Evolutionary conservation across 2,888 invertebrate species (phyloP), one percentile per base, ranked within the genome.

Genomic region (Chrysolina haemoptera): DNA sequence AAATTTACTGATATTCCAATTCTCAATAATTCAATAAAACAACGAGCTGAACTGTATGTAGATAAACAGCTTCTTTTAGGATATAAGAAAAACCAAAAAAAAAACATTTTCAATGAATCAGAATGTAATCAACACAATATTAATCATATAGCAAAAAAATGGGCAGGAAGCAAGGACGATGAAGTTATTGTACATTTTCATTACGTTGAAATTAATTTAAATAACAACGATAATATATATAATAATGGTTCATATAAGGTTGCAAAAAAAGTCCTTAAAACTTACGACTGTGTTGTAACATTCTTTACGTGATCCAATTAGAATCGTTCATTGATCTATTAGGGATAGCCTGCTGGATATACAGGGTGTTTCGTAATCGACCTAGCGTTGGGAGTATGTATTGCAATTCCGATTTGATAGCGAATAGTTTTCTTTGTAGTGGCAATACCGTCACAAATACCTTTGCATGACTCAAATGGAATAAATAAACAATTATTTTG

Each of bases 151-250:
- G 10, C 10, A 18, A 10, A 20, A 53, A 20, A 4, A 20, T 53
- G 12, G 53, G 12, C 20, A 14, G 53, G 53, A 18, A 53, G 11
- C 53, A 53, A 53, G 53, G 53, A 16, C 53, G 22, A 53, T 53
- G 20, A 53, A 53, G 10, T 53, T 53, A 53, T 11, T 12, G 20
- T 20, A 53, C 20, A 53, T 53, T 53, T 53, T 53, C 53, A 53
- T 53, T 53, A 53, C 16, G 20, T 53, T 53, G 18, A 53, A 53
- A 53, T 53, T 16, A 53, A 53, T 53, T 22, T 22, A 18, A 53
- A 53, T 53, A 18, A 53, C 53, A 20, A 53, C 20, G 53, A 18
- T 53, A 53, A 53, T 53, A 12, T 53, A 53, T 53, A 53, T 53
- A 20, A 53, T 53, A 53, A 20, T 53, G 12, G 53, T 53, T 53